Percentiles rank a stretch among this genome's conserved stretches.
Conservation (phyloP, 2,888 invertebrate species). For the Hypselothyrea guttata region DNA sequence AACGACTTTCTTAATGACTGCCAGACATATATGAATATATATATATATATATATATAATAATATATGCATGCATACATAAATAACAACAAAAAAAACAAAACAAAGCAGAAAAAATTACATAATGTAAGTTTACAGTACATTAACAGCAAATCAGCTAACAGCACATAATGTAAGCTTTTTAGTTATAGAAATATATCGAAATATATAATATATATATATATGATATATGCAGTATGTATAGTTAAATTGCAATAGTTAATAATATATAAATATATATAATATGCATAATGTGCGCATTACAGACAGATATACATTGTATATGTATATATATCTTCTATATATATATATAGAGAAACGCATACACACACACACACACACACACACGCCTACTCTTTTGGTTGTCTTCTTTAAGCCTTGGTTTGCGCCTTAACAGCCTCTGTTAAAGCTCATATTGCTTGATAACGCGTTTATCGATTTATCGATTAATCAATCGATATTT, state of each 20-base stretch:
- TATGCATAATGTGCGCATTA: too few species aligned
- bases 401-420: background rate
- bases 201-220: slow-evolving; percentile 7
- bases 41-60: slow-evolving; percentile 24
- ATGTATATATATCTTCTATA: background rate
- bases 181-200: background rate
- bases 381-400: background rate
- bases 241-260: slow-evolving; percentile 8
- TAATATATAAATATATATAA: slow-evolving; percentile 10
- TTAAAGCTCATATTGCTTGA: too few species aligned
- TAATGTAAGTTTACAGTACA: slow-evolving; percentile 1
- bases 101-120: background rate
- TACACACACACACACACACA: slow-evolving; percentile 2
- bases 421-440: too few species aligned
- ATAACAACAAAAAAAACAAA: slow-evolving; percentile 10
- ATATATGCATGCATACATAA: slow-evolving; percentile 29
- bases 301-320: slow-evolving; percentile 3
- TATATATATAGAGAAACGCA: slow-evolving; percentile 19
- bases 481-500: too few species aligned
- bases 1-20: slow-evolving; percentile 78
- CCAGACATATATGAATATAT: slow-evolving; percentile 61
- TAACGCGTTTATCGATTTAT: too few species aligned
- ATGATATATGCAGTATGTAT: slow-evolving; percentile 8
- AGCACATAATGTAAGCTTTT: background rate
- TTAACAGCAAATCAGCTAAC: slow-evolving; percentile 1